These are phyloP conservation scores for Venustoraphidia nigricollis DNA, from an alignment of 2,888 invertebrate genomes.

Conservation along the genomic window DNA sequence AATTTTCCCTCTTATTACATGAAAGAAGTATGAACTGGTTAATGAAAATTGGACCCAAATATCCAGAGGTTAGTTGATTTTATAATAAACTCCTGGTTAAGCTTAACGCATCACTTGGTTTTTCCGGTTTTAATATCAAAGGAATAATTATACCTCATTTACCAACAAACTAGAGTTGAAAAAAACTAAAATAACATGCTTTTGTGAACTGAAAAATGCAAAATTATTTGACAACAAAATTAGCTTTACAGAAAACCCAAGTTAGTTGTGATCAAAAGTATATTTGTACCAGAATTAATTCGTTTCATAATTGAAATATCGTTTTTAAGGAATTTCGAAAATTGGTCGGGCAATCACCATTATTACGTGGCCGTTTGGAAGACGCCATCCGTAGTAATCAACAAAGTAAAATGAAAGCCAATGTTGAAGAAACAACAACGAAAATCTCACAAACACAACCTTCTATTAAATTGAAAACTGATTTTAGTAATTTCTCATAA, in stretches of 20 bases:
- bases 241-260: too few relatives aligned
- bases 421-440: constrained; percentile 28
- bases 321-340: constrained; percentile 66
- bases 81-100: background rate
- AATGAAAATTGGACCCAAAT: constrained; percentile 81
- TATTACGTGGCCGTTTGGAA: constrained; percentile 69
- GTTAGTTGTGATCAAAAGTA: too few relatives aligned
- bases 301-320: constrained; percentile 1
- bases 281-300: too few relatives aligned
- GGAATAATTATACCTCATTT: too few relatives aligned
- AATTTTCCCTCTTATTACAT: constrained; percentile 58
- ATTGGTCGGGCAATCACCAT: constrained; percentile 71
- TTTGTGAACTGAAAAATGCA: too few relatives aligned
- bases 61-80: constrained; percentile 54
- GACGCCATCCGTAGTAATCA: constrained; percentile 65
- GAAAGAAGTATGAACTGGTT: constrained; percentile 82
- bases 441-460: constrained; percentile 35
- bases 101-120: too few relatives aligned
- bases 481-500: constrained; percentile 84
- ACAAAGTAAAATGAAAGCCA: constrained; percentile 37
- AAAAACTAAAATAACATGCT: too few relatives aligned
- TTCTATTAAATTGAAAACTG: constrained; percentile 83
- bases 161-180: too few relatives aligned
- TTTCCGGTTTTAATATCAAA: too few relatives aligned
- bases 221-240: too few relatives aligned